phyloP scores from a whole-genome alignment of 2,797 vertebrate genomes.

The Sebastes oblongus region DNA sequence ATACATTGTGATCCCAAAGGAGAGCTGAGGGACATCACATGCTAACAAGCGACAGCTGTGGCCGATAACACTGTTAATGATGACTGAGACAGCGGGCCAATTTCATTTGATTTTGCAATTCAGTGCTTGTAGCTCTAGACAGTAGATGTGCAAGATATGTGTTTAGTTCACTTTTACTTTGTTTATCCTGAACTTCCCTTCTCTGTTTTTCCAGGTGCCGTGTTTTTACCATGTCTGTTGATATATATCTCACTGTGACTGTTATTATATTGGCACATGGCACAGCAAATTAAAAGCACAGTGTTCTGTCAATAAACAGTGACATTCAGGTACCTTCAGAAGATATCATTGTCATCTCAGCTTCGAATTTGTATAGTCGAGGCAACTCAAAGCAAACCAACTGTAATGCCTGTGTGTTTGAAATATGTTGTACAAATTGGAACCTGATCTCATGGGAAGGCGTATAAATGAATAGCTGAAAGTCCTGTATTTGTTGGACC shows the following conservation, averaged over 20 bases:
- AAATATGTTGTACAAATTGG: too few species aligned
- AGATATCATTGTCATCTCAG: not conserved
- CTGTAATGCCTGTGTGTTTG: too few species aligned
- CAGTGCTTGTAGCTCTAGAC: not conserved
- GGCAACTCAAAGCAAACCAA: not conserved
- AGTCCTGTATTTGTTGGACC: too few species aligned
- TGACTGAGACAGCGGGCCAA: not conserved
- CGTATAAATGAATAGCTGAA: too few species aligned
- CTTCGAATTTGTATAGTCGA: not conserved
- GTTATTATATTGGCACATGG: too few species aligned
- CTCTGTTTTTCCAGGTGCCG: not conserved
- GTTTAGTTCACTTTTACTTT: not conserved
- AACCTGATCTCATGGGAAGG: too few species aligned
- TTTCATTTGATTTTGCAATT: not conserved
- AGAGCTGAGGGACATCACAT: conserved; percentile 1
- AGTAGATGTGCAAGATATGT: not conserved
- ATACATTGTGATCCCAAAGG: conserved; percentile 7
- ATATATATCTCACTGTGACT: not conserved
- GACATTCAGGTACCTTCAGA: not conserved
- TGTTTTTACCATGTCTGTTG: not conserved
- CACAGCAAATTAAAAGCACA: not conserved
- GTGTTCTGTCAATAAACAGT: not conserved
- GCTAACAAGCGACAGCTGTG: conserved; percentile 8
- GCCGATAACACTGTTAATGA: not conserved
- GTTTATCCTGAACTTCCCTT: not conserved